Percentiles rank a stretch among this genome's conserved stretches.
phyloP scores from a whole-genome alignment of 2,888 invertebrate species.

The Caenorhabditis wallacei region DNA sequence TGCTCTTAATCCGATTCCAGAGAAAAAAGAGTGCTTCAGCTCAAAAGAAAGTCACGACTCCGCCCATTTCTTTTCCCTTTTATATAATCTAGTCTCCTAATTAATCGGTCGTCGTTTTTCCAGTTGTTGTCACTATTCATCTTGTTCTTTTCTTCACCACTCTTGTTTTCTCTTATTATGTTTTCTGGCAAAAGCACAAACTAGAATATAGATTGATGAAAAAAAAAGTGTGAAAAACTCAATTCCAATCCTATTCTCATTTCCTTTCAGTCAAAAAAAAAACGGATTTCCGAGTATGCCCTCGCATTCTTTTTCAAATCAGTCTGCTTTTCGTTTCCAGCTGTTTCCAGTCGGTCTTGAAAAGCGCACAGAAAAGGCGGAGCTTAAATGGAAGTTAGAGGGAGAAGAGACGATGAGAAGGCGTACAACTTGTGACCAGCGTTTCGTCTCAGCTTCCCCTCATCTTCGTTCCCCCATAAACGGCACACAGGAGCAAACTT shows the following conservation, averaged over 20 bases:
- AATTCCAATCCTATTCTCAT: conserved; percentile 4
- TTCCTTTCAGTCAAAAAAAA: conserved; percentile 7
- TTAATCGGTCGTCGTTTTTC: conserved; percentile 37
- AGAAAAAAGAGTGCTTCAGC: conserved; percentile 8
- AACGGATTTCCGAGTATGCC: conserved; percentile 23
- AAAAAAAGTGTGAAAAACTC: background rate
- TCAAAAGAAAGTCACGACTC: conserved; percentile 12
- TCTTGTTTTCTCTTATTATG: background rate
- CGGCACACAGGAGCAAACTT: conserved; percentile 28
- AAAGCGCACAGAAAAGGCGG: conserved; percentile 34
- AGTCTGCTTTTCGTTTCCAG: conserved; percentile 14
- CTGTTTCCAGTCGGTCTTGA: conserved; percentile 34
- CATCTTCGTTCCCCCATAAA: conserved; percentile 50
- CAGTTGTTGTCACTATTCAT: conserved; percentile 1
- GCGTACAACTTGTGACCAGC: conserved; percentile 50
- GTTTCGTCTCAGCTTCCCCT: conserved; percentile 38
- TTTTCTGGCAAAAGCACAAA: background rate
- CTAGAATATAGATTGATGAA: background rate
- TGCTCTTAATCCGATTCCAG: conserved; percentile 23
- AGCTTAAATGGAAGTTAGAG: background rate
- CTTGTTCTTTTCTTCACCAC: background rate
- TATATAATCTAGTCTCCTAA: conserved; percentile 25
- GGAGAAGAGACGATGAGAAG: conserved; percentile 32
- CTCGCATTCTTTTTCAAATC: conserved; percentile 8
- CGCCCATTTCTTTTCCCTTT: conserved; percentile 13